phyloP scores from a whole-genome alignment of 2,797 vertebrate species.

The Lagorchestes hirsutus region DNA sequence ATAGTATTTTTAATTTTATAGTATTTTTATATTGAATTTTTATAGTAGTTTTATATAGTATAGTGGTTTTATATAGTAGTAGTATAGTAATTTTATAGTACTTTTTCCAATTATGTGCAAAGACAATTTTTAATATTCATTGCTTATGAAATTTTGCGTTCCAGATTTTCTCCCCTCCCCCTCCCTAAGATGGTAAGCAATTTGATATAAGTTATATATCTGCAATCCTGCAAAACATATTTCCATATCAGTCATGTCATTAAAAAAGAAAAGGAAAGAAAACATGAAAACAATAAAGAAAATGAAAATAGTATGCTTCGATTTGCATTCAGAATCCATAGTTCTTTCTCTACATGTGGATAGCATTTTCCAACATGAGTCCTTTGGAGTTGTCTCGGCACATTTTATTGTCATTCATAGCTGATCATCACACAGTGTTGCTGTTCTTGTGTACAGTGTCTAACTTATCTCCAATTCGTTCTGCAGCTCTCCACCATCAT shows the following conservation, averaged over 20 bases:
- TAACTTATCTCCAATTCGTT: constrained; percentile 31
- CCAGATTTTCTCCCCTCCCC: neutral
- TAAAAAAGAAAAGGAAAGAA: neutral
- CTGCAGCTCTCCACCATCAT: constrained; percentile 93
- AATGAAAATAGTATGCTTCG: neutral
- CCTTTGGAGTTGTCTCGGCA: neutral
- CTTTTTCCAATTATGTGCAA: neutral
- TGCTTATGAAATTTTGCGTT: neutral
- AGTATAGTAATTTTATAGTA: too few relatives aligned
- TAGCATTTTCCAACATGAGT: neutral
- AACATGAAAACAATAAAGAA: neutral
- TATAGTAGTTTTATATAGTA: too few relatives aligned
- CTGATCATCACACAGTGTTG: neutral
- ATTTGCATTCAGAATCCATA: neutral
- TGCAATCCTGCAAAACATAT: neutral
- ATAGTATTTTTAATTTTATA: neutral
- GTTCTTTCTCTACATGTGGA: neutral
- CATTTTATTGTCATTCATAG: neutral
- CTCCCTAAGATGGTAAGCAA: neutral
- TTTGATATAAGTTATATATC: neutral
- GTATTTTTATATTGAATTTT: too few relatives aligned
- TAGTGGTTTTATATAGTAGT: too few relatives aligned
- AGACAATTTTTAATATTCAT: neutral
- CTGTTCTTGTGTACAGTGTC: neutral
- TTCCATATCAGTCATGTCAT: neutral